Percentiles rank a stretch among this genome's conserved stretches.
Evolutionary conservation across 2,113 vertebrate species (phyloP).

Genomic region (Craseonycteris thonglongyai): DNA sequence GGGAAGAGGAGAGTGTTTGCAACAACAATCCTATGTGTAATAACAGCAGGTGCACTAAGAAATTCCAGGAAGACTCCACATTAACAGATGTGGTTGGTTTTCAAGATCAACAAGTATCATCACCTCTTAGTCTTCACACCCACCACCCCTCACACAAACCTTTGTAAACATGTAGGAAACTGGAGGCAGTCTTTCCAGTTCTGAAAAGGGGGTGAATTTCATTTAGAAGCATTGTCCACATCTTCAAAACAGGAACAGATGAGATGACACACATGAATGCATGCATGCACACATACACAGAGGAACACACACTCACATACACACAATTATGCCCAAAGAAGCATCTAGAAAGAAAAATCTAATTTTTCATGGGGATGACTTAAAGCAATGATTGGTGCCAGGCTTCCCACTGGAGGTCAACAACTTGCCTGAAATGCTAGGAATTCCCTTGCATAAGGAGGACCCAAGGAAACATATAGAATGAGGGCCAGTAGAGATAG

Average conservation of each 20-base stretch:
- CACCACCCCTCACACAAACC: neutral
- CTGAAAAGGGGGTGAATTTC: neutral
- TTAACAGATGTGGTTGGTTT: neutral
- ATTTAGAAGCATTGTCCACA: neutral
- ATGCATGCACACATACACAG: fast-evolving
- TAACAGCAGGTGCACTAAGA: no score
- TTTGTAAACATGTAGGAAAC: neutral
- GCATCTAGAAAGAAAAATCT: neutral
- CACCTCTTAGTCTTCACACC: neutral
- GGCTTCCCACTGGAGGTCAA: neutral
- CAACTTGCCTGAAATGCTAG: neutral
- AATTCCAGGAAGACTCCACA: neutral
- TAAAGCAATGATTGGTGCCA: neutral
- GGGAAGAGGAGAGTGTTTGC: neutral
- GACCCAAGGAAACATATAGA: neutral
- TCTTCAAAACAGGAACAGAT: neutral
- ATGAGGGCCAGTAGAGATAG: neutral
- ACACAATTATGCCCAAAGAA: neutral
- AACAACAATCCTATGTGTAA: neutral
- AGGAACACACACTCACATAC: neutral
- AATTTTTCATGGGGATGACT: neutral
- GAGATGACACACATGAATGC: neutral
- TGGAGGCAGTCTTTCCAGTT: neutral
- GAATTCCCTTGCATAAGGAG: neutral
- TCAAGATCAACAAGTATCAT: neutral